Percentiles rank a stretch among this genome's conserved stretches.
Conservation (phyloP, 2,888 invertebrate genomes). For the Conops quadrifasciatus region DNA sequence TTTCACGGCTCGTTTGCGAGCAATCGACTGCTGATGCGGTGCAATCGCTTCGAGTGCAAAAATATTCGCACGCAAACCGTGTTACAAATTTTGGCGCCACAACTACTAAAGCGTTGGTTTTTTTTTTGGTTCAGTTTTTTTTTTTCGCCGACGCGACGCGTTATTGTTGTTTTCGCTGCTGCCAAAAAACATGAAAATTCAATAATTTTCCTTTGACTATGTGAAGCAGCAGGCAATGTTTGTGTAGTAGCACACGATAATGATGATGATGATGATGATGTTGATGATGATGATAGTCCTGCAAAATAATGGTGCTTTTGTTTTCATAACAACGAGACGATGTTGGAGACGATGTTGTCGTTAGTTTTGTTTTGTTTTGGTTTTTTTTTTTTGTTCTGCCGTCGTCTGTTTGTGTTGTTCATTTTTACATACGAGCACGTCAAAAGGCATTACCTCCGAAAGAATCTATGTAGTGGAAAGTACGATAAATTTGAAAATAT, state of each 20-base stretch:
- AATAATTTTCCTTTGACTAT: slow-evolving; percentile 24
- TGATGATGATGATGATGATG: background rate
- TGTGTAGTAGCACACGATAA: background rate
- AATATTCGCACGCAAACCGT: slow-evolving; percentile 19
- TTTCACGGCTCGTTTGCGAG: slow-evolving; percentile 19
- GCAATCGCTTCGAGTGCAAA: slow-evolving; percentile 21
- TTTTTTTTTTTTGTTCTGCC: slow-evolving; percentile 6
- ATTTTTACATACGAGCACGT: slow-evolving; percentile 15
- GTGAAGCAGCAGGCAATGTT: background rate
- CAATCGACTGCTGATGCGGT: slow-evolving; percentile 15
- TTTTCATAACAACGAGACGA: slow-evolving; percentile 19
- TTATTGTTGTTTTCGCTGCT: background rate
- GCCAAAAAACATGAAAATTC: slow-evolving; percentile 15
- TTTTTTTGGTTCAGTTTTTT: background rate
- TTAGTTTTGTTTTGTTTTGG: background rate
- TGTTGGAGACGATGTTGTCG: background rate
- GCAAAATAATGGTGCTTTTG: background rate
- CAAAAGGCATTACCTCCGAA: slow-evolving; percentile 25
- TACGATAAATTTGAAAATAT: slow-evolving; percentile 17
- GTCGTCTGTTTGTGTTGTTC: slow-evolving; percentile 13
- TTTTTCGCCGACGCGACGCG: background rate
- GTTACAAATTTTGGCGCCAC: slow-evolving; percentile 28
- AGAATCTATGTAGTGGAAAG: slow-evolving; percentile 31
- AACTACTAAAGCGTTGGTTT: background rate
- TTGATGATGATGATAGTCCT: slow-evolving; percentile 2